Percentiles rank a stretch among this genome's conserved stretches.
Evolutionary conservation across 2,888 invertebrate genomes (phyloP).

Genomic region (Rhyacophila evoluta): DNA sequence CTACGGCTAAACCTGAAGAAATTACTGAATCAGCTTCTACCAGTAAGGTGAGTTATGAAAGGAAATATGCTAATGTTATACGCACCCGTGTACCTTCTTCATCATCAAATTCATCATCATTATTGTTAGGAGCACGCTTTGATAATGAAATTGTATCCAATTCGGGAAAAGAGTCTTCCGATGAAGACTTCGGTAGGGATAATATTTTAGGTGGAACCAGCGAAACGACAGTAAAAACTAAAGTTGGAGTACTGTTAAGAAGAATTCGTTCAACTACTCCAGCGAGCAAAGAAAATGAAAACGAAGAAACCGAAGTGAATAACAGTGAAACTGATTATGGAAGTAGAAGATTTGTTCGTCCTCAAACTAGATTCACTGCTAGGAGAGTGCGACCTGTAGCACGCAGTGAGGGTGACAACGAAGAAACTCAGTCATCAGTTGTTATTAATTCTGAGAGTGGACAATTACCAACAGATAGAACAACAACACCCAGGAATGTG

Average conservation of each 20-base stretch:
- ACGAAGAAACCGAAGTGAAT: conserved; percentile 57
- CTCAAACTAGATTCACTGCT: conserved; percentile 38
- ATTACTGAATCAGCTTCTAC: conserved; percentile 43
- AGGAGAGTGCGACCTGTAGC: conserved; percentile 21
- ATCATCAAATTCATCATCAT: conserved; percentile 52
- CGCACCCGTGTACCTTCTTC: conserved; percentile 62
- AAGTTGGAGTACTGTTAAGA: conserved; percentile 57
- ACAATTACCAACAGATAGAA: conserved; percentile 34
- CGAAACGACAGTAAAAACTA: conserved; percentile 33
- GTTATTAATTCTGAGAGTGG: conserved; percentile 56
- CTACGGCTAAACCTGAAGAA: conserved; percentile 49
- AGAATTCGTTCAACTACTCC: conserved; percentile 68
- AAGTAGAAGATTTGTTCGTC: conserved; percentile 44
- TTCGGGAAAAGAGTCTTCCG: conserved; percentile 55
- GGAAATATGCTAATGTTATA: conserved; percentile 67
- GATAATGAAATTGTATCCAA: conserved; percentile 65
- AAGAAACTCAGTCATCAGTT: background rate
- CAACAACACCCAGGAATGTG: conserved; percentile 19
- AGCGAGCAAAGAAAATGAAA: conserved; percentile 63
- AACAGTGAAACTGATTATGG: conserved; percentile 38
- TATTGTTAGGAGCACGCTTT: conserved; percentile 55
- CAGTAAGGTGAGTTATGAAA: conserved; percentile 68
- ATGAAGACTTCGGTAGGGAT: conserved; percentile 37
- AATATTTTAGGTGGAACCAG: conserved; percentile 47
- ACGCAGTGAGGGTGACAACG: conserved; percentile 28